Conservation (phyloP, 2,888 invertebrate genomes). For the Pollenia angustigena region DNA sequence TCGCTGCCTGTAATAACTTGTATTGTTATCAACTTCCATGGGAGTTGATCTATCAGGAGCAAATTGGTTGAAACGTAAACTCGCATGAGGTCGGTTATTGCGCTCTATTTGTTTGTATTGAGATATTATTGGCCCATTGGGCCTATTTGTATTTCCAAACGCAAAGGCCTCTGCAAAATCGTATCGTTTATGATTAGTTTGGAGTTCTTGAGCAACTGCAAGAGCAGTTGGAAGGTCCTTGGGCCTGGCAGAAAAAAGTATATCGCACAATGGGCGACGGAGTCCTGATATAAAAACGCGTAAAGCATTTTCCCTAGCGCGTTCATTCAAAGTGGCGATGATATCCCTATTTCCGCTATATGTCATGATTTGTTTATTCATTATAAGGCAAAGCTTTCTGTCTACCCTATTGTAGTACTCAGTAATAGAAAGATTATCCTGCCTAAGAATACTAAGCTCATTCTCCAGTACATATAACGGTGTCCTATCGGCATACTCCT, state of each 20-base stretch:
- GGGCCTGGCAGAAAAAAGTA: slow-evolving; percentile 45
- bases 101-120: slow-evolving; percentile 35
- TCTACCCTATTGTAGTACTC: slow-evolving; percentile 58
- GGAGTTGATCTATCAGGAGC: slow-evolving; percentile 27
- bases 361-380: slow-evolving; percentile 59
- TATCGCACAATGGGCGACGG: slow-evolving; percentile 31
- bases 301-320: slow-evolving; percentile 13
- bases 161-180: slow-evolving; percentile 55
- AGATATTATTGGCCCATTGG: slow-evolving; percentile 34
- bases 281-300: slow-evolving; percentile 41
- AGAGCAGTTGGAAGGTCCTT: slow-evolving; percentile 39
- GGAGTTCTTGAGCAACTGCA: slow-evolving; percentile 44
- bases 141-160: slow-evolving; percentile 36
- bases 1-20: slow-evolving; percentile 44
- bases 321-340: slow-evolving; percentile 40
- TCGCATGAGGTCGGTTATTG: slow-evolving; percentile 33
- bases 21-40: slow-evolving; percentile 27
- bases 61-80: slow-evolving; percentile 17
- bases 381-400: slow-evolving; percentile 53
- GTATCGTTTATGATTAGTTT: slow-evolving; percentile 23
- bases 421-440: slow-evolving; percentile 49
- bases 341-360: slow-evolving; percentile 60
- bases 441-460: slow-evolving; percentile 35
- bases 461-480: slow-evolving; percentile 18
- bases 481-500: slow-evolving; percentile 39